Conservation (phyloP, 2,797 vertebrate genomes). For the Microhierax caerulescens region DNA sequence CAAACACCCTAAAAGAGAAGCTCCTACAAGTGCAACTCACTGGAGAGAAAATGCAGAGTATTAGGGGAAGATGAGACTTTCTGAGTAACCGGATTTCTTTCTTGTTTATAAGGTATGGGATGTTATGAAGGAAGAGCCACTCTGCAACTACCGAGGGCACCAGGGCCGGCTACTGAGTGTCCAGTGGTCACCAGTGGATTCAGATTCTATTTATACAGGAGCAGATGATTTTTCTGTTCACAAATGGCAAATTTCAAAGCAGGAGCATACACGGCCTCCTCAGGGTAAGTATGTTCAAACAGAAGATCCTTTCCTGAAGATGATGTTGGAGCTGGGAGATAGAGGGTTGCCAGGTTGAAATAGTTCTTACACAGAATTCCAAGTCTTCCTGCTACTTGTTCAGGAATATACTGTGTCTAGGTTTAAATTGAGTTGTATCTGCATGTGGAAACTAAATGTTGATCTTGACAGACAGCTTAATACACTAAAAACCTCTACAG, state of each 20-base stretch:
- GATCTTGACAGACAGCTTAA: neutral
- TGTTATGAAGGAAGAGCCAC: constrained; percentile 83
- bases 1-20: neutral
- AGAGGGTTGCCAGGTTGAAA: neutral
- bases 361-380: neutral
- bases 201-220: constrained; percentile 90
- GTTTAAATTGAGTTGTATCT: neutral
- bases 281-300: constrained; percentile 78
- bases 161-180: constrained; percentile 87
- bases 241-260: constrained; percentile 88
- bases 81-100: neutral
- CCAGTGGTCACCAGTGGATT: constrained; percentile 91
- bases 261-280: constrained; percentile 87
- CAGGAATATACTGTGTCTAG: neutral
- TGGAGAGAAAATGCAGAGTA: neutral
- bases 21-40: neutral
- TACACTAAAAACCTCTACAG: neutral
- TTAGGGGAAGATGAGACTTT: neutral
- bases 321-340: neutral
- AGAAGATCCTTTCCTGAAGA: neutral
- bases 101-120: constrained; percentile 89
- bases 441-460: neutral
- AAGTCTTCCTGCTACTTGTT: neutral
- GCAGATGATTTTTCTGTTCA: constrained; percentile 95
- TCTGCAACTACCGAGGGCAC: constrained; percentile 93